phyloP scores from a whole-genome alignment of 1,140 invertebrate species.

The Varroa destructor region DNA sequence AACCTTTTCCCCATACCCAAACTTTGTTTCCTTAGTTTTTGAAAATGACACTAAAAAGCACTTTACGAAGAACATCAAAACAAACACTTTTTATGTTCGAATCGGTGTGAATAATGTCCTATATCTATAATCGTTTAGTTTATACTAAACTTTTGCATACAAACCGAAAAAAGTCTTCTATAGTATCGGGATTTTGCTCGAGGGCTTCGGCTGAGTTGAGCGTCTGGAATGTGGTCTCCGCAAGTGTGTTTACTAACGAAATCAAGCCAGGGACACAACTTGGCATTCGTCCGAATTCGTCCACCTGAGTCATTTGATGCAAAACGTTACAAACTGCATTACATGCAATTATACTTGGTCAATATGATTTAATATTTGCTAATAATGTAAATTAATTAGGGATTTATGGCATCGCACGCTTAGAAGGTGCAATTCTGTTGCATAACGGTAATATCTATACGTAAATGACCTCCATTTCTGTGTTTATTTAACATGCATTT shows the following conservation, averaged over 20 bases:
- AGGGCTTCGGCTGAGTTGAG: conserved; percentile 19
- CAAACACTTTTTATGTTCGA: too few relatives aligned
- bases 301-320: background rate
- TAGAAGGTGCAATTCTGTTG: background rate
- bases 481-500: background rate
- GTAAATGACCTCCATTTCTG: background rate
- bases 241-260: conserved; percentile 7
- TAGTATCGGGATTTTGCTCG: conserved; percentile 14
- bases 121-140: too few relatives aligned
- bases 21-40: too few relatives aligned
- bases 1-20: too few relatives aligned
- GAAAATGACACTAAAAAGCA: too few relatives aligned
- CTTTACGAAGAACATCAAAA: too few relatives aligned
- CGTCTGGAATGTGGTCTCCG: conserved; percentile 8
- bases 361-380: background rate
- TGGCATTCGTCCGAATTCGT: background rate
- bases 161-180: conserved; percentile 16
- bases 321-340: background rate
- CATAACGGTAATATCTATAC: background rate
- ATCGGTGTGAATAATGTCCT: too few relatives aligned
- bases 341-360: background rate
- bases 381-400: background rate
- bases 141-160: background rate
- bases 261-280: conserved; percentile 9
- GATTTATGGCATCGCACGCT: background rate